Evolutionary conservation across 2,113 vertebrate genomes (phyloP), one percentile per base, ranked within the genome.

Genomic region (Psilopsiagon aurifrons): DNA sequence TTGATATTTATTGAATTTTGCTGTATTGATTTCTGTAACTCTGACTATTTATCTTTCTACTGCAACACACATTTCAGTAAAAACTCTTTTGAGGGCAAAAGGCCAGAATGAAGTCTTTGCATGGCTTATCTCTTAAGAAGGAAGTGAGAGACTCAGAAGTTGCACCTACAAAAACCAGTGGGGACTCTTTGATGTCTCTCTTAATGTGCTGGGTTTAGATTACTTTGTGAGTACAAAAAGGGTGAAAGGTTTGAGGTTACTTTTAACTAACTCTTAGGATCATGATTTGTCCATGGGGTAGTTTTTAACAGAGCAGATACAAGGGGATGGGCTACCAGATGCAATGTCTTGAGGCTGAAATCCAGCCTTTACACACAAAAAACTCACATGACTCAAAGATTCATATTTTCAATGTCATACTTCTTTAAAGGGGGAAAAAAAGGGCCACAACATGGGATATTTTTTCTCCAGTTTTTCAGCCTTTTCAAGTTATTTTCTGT

Each of bases 171-270:
- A 97, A 95, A 98, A 98, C 95, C 95, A 94, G 96, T 92, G 88
- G 66, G 87, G 47, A 77, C 82, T 68, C 97, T 98, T 98, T 98
- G 97, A 98, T 98, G 97, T 97, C 77, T 97, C 94, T 95, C 95
- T 96, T 98, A 97, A 98, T 97, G 94, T 97, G 94, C 94, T 85
- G 86, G 95, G 95, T 97, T 98, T 96, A 96, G 96, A 98, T 98
- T 97, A 95, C 96, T 98, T 97, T 97, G 96, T 63, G 78, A 97
- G 97, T 94, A 94, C 84, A 96, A 88, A 95, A 95, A 95, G 86
- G 96, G 97, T 95, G 93, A 97, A 98, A 97, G 96, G 97, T 96
- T 97, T 90, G 96, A 83, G 94, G 92, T 95, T 95, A 96, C 97
- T 98, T 98, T 97, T 97, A 97, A 94, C 96, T 95, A 84, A 97